phyloP scores from a whole-genome alignment of 2,113 vertebrate genomes.

The Mungos mungo region DNA sequence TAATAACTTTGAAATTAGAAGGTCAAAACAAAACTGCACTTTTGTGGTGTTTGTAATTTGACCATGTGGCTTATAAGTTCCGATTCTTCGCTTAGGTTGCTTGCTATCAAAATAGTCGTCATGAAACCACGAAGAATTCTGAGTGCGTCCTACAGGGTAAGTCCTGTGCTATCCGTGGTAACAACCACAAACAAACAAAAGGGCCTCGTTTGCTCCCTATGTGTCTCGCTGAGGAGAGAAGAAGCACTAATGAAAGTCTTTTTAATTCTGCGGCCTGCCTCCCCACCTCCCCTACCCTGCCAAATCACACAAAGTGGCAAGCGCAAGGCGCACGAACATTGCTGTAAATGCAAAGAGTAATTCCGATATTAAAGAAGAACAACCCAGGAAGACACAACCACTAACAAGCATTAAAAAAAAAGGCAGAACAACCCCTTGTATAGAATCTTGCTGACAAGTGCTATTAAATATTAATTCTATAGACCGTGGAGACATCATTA shows the following conservation, averaged over 20 bases:
- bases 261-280: neutral
- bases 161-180: neutral
- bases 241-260: neutral
- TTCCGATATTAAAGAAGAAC: conserved; percentile 47
- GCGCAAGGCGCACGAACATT: neutral
- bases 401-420: conserved; percentile 75
- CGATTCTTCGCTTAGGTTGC: neutral
- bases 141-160: no score
- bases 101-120: neutral
- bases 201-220: neutral
- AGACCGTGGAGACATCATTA: conserved; percentile 88
- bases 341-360: conserved; percentile 58
- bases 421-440: conserved; percentile 78
- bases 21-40: neutral
- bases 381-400: conserved; percentile 72
- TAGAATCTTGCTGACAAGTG: conserved; percentile 88
- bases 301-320: neutral
- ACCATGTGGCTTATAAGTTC: neutral
- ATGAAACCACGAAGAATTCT: neutral
- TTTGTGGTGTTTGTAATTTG: neutral
- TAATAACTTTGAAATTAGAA: neutral
- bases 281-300: neutral
- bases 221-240: neutral
- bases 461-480: conserved; percentile 90
- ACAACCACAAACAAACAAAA: neutral